Evolutionary conservation across 1,140 invertebrate genomes (phyloP), one percentile per base, ranked within the genome.

Genomic region (Trachymyrmex cornetzi): DNA sequence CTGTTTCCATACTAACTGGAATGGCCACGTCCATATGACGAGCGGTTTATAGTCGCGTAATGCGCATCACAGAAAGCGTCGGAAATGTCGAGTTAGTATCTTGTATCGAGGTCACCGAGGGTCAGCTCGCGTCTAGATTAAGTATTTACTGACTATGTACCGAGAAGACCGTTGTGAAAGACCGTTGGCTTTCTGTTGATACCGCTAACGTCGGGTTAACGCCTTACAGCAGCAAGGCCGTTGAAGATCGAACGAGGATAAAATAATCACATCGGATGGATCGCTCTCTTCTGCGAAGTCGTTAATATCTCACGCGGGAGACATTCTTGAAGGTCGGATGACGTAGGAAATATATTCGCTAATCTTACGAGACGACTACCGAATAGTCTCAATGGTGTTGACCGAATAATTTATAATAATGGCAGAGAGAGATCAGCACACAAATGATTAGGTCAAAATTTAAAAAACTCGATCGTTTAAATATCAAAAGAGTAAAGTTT

Each of bases 1-100:
- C 63, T 19, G 82, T 90, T 90, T 94, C 94, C 94, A 95, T 95
- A 66, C 86, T 94, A 91, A 22, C 34, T 7, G 30, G n/a, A 38
- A 38, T 38, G 34, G n/a, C 22, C 71, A 48, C 57, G 61, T 44
- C 24, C 44, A n/a, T n/a, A 12, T 12, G 59, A 77, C 80, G 53
- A 86, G 2, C 34, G 0, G 22, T 44, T 84, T 14, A 84, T 59
- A 80, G 34, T n/a, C 59, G 59, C 48, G 50, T 53, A 61, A n/a
- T 19, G n/a, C 44, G 48, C 85, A 66, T 77, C 66, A 22, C 55
- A n/a, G 27, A 79, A 27, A 64, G 34, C 22, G 30, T 19, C 44
- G 57, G 69, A 7, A 24, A 75, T 11, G 57, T 22, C 67, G 67
- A 22, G 69, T 30, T 30, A 2, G 24, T 75, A 75, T 74, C 69